A percentile compares a stretch with the other conserved stretches of the same genome.
Conservation (phyloP, 1,140 invertebrate species). For the Liolophura sinensis region DNA sequence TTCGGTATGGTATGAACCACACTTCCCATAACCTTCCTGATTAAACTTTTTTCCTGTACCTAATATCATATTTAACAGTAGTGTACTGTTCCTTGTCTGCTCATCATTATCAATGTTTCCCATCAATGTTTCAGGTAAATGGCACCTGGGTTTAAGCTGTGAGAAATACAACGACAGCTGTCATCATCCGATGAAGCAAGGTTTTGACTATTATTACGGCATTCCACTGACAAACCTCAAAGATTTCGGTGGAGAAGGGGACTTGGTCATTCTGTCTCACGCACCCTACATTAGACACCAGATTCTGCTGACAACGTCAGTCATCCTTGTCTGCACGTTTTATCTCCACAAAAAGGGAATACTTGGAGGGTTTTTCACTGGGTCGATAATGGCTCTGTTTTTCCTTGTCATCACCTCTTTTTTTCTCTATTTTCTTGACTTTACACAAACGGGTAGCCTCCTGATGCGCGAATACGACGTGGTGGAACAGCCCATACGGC, state of each 20-base stretch:
- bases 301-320: no score
- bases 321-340: no score
- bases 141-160: slow-evolving; percentile 19
- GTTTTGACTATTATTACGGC: slow-evolving; percentile 25
- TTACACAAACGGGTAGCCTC: slow-evolving; percentile 47
- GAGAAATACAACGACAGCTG: slow-evolving; percentile 9
- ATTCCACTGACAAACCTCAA: slow-evolving; percentile 6
- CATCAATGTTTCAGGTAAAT: slow-evolving; percentile 22
- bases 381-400: no score
- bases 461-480: slow-evolving; percentile 48
- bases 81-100: neutral
- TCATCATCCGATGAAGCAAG: slow-evolving; percentile 20
- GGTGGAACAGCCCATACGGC: slow-evolving; percentile 49
- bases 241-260: slow-evolving; percentile 45
- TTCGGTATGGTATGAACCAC: no score
- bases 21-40: no score
- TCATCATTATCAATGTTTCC: neutral
- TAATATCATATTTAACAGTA: no score
- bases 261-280: slow-evolving; percentile 15
- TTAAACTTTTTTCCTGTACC: neutral
- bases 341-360: no score
- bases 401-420: no score
- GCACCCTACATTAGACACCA: no score
- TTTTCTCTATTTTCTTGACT: slow-evolving; percentile 14
- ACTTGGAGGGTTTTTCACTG: no score